Conservation (phyloP, 2,797 vertebrate species). For the Pangasius sanitwongsei region DNA sequence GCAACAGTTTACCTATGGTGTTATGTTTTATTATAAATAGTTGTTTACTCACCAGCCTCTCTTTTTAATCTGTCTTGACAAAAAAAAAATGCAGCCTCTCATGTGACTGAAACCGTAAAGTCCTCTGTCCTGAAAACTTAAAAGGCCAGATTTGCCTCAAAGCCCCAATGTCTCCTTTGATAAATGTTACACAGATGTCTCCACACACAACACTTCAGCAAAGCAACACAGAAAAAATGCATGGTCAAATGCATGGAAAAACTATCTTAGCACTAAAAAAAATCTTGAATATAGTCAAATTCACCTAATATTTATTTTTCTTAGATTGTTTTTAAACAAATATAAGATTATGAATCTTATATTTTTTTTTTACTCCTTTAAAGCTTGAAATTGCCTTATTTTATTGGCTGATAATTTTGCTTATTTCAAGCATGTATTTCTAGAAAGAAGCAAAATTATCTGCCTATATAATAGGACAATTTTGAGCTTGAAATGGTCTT, state of each 20-base stretch:
- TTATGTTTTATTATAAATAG: neutral
- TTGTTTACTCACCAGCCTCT: neutral
- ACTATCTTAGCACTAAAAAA: too few species aligned
- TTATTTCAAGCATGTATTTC: neutral
- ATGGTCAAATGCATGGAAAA: too few species aligned
- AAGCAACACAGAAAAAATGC: neutral
- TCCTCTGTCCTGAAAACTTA: too few species aligned
- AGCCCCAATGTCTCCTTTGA: neutral
- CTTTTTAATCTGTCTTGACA: neutral
- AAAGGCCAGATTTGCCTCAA: neutral
- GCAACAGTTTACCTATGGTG: neutral
- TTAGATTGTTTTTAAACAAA: neutral
- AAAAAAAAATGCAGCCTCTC: neutral
- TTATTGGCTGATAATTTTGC: neutral
- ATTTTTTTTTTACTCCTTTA: neutral
- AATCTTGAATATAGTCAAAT: too few species aligned
- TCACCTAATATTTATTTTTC: neutral
- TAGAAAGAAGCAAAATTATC: neutral
- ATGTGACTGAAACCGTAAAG: neutral
- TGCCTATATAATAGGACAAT: neutral
- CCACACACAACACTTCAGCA: neutral
- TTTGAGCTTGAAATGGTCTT: neutral
- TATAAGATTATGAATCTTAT: too few species aligned
- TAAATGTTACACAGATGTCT: neutral
- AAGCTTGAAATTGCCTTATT: neutral